Percentiles rank a stretch among this genome's conserved stretches.
Evolutionary conservation across 1,140 invertebrate species (phyloP).

Genomic region (Eumeta japonica): DNA sequence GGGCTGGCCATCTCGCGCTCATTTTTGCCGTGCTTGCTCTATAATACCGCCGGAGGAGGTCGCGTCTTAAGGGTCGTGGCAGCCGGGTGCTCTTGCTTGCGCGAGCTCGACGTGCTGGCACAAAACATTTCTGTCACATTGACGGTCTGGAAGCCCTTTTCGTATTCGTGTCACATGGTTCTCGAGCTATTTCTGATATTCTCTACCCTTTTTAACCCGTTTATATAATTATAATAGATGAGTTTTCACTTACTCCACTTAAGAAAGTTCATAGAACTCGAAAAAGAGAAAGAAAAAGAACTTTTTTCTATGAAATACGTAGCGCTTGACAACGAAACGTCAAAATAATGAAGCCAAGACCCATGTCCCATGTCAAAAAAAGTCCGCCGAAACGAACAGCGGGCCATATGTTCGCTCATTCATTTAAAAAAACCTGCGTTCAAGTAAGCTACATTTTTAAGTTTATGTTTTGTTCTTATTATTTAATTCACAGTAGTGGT

Average conservation of each 20-base stretch:
- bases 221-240: too few species aligned
- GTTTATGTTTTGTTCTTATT: background rate
- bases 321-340: constrained; percentile 59
- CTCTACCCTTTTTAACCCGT: too few species aligned
- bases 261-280: constrained; percentile 26
- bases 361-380: constrained; percentile 54
- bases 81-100: constrained; percentile 32
- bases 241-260: too few species aligned
- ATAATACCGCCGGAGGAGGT: constrained; percentile 44
- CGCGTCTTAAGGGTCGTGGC: constrained; percentile 37
- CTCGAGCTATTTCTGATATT: constrained; percentile 37
- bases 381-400: constrained; percentile 42
- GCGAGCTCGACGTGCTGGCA: constrained; percentile 48
- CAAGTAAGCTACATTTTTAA: background rate
- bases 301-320: constrained; percentile 52
- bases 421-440: too few species aligned
- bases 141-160: constrained; percentile 55
- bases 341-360: constrained; percentile 59
- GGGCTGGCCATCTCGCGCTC: constrained; percentile 57
- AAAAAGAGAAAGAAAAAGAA: constrained; percentile 35
- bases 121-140: constrained; percentile 58
- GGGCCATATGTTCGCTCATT: too few species aligned
- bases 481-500: too few species aligned
- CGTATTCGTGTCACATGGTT: constrained; percentile 58
- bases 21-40: constrained; percentile 52